Conservation (phyloP, 2,113 vertebrate species). For the Tragelaphus scriptus region DNA sequence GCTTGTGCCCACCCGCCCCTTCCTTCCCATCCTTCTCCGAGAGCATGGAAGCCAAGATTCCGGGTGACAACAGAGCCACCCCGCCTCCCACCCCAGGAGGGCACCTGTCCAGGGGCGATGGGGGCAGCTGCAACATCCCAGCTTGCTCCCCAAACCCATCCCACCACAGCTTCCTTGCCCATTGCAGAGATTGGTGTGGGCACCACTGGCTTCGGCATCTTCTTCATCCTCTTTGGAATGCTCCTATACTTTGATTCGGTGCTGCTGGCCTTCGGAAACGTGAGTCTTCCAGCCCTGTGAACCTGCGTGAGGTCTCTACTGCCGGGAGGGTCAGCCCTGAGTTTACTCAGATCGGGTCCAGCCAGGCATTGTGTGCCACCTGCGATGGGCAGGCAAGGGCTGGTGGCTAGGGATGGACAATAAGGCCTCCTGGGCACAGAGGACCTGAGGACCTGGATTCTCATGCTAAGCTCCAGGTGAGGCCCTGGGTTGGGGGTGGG, state of each 20-base stretch:
- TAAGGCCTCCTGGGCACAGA: background rate
- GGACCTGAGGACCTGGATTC: background rate
- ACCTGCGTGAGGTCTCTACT: background rate
- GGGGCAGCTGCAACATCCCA: background rate
- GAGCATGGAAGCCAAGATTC: background rate
- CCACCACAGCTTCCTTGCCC: background rate
- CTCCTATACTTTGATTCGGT: constrained; percentile 93
- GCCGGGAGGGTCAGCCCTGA: background rate
- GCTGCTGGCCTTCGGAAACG: constrained; percentile 93
- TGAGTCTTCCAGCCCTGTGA: constrained; percentile 76
- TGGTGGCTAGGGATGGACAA: background rate
- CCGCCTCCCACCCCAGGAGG: background rate
- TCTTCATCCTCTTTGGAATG: constrained; percentile 92
- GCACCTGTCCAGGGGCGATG: background rate
- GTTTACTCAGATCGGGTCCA: background rate
- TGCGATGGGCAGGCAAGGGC: background rate
- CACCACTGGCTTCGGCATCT: constrained; percentile 86
- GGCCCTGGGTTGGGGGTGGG: background rate
- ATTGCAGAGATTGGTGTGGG: constrained; percentile 89
- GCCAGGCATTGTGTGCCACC: background rate
- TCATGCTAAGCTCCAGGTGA: background rate
- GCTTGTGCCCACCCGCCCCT: background rate
- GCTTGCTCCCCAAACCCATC: background rate
- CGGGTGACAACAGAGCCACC: background rate
- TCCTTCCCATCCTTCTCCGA: background rate